Base-by-base conservation (phyloP, 2,888 invertebrate species). In the Kryphioiulus occultus region DNA sequence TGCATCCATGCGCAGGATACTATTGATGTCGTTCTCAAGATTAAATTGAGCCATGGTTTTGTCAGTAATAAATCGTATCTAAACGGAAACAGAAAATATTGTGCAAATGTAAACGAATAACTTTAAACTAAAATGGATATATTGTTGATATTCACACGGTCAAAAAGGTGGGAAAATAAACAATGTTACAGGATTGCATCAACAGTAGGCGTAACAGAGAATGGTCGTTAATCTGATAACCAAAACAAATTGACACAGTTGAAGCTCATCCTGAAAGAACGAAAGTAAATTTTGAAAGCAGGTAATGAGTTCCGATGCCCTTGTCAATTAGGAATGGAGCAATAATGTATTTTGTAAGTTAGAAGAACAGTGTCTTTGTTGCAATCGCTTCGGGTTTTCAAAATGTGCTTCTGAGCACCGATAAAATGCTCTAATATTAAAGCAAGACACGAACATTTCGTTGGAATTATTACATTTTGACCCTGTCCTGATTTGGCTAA, bases 11-110 rank as follows among this genome's bases (percentile, higher is more conserved):
- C 83, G 85, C 12, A 85, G 32, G 1, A 87, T n/a, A 30, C 22
- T 85, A 35, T 86, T 87, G 9, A 88, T 17, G n/a, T 88, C 88
- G 26, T 32, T 87, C 78, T 88, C 88, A 30, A 87, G 42, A 39
- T 87, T 87, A 42, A 84, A 84, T 42, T 84, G 84, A 19, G 84
- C 84, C 84, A 84, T 84, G 26, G n/a, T 68, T 9, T 5, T 68
- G 84, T 47, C 82, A 42, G 47, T 47, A 9, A 26, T 22, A 1
- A 26, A 0, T 68, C 5, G 4, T 68, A 22, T 22, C 5, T 68
- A 68, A 2, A 68, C 68, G 22, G 22, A 68, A 68, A 68, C n/a
- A 7, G 68, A 26, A 68, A 68, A 22, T 22, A 68, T 26, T 22
- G 5, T 68, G 22, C 68, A 26, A 26, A 68, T 22, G 22, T n/a